Conservation (phyloP, 1,140 invertebrate genomes). For the Protaetia brevitarsis region DNA sequence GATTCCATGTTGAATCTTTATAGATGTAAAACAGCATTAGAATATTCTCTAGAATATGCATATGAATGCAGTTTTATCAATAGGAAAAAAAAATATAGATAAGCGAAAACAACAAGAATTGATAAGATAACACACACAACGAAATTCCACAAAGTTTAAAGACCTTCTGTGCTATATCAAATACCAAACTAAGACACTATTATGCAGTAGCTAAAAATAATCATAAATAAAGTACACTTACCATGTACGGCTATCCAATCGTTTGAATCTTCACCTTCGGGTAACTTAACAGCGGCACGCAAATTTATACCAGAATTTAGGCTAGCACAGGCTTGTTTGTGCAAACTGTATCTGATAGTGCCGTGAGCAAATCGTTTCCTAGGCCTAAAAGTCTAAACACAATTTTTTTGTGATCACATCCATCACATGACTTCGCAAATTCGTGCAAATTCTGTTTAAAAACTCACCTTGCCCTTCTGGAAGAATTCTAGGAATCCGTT, state of each 20-base stretch:
- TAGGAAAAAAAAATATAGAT: not conserved
- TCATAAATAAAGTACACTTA: no score
- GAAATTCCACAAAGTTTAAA: no score
- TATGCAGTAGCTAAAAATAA: no score
- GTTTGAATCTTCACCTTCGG: constrained; percentile 82
- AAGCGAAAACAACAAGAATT: constrained; percentile 32
- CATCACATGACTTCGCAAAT: constrained; percentile 20
- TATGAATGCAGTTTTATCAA: not conserved
- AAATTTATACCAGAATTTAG: constrained; percentile 93
- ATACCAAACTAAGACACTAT: no score
- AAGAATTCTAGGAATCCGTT: constrained; percentile 77
- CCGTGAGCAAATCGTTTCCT: constrained; percentile 90
- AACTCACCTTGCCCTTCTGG: constrained; percentile 73
- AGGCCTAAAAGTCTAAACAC: constrained; percentile 76
- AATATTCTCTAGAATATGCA: no score
- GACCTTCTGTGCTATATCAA: no score
- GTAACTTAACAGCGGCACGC: constrained; percentile 78
- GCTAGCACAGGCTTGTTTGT: constrained; percentile 92
- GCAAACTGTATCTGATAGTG: constrained; percentile 85
- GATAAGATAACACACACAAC: constrained; percentile 20
- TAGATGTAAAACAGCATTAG: no score
- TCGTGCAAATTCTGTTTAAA: not conserved
- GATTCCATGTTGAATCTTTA: no score
- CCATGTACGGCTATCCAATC: constrained; percentile 97
- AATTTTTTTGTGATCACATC: constrained; percentile 10